phyloP scores from a whole-genome alignment of 2,113 vertebrate genomes.

The Eurypyga helias region DNA sequence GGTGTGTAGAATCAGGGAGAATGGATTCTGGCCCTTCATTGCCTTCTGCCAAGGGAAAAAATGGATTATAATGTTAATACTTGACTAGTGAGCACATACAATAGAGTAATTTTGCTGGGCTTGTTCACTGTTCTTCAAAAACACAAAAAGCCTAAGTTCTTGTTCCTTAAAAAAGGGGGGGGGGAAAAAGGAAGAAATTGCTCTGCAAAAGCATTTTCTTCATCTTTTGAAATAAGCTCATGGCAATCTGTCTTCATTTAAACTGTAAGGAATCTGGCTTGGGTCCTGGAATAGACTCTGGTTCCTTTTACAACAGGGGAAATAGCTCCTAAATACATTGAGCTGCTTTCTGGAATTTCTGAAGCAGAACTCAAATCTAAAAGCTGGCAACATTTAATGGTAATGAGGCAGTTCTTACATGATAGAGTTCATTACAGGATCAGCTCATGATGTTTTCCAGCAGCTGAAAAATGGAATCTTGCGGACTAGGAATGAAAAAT shows the following conservation, averaged over 20 bases:
- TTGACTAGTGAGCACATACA: neutral
- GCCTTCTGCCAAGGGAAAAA: neutral
- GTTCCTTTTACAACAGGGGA: constrained; percentile 23
- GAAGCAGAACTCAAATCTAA: constrained; percentile 44
- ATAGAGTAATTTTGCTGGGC: neutral
- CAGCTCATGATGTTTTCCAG: constrained; percentile 20
- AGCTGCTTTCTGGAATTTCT: constrained; percentile 19
- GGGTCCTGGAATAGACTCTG: neutral
- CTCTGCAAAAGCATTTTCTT: neutral
- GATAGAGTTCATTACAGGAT: constrained; percentile 33
- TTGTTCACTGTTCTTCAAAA: neutral
- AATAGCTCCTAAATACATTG: constrained; percentile 32
- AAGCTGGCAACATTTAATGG: constrained; percentile 9
- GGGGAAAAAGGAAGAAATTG: neutral
- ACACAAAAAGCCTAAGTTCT: neutral
- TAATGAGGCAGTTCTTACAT: constrained; percentile 27
- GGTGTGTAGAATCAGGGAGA: neutral
- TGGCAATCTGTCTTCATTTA: constrained; percentile 45
- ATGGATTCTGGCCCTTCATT: neutral
- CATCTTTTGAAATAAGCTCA: constrained; percentile 5
- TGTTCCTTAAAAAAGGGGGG: neutral
- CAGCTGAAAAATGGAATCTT: constrained; percentile 18
- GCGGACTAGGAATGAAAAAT: neutral
- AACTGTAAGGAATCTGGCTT: neutral
- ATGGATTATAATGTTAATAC: neutral